phyloP scores from a whole-genome alignment of 2,888 invertebrate genomes.

The Sicus ferrugineus region DNA sequence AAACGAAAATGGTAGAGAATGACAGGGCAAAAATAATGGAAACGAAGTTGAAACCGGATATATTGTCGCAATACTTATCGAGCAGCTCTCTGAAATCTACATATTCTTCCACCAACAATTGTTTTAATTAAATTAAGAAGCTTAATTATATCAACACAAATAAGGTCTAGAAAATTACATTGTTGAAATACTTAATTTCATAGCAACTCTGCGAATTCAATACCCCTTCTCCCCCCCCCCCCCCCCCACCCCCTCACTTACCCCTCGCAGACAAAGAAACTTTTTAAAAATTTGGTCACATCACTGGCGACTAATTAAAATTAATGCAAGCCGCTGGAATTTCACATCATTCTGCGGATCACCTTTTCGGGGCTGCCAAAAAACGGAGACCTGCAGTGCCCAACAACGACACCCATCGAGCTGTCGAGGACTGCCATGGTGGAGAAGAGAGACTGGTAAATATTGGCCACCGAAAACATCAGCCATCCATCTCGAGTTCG shows the following conservation, averaged over 20 bases:
- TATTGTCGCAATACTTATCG: too few relatives aligned
- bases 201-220: neutral
- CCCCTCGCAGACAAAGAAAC: neutral
- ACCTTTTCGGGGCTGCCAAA: conserved; percentile 46
- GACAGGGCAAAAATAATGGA: too few relatives aligned
- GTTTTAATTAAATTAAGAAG: too few relatives aligned
- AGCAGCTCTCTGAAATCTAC: too few relatives aligned
- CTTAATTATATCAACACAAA: too few relatives aligned
- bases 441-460: neutral
- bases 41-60: too few relatives aligned
- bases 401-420: neutral
- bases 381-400: conserved; percentile 12
- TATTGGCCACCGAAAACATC: conserved; percentile 2
- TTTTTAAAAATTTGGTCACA: conserved; percentile 46
- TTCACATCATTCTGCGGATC: conserved; percentile 34
- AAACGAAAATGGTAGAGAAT: too few relatives aligned
- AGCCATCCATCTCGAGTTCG: neutral
- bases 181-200: neutral
- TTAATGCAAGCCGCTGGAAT: conserved; percentile 48
- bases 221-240: neutral
- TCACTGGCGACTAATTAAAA: conserved; percentile 57
- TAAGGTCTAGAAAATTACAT: too few relatives aligned
- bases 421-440: neutral
- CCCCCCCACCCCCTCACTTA: neutral
- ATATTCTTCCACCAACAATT: too few relatives aligned